Evolutionary conservation across 2,888 invertebrate genomes (phyloP).

Genomic region (Amphimallon solstitiale): DNA sequence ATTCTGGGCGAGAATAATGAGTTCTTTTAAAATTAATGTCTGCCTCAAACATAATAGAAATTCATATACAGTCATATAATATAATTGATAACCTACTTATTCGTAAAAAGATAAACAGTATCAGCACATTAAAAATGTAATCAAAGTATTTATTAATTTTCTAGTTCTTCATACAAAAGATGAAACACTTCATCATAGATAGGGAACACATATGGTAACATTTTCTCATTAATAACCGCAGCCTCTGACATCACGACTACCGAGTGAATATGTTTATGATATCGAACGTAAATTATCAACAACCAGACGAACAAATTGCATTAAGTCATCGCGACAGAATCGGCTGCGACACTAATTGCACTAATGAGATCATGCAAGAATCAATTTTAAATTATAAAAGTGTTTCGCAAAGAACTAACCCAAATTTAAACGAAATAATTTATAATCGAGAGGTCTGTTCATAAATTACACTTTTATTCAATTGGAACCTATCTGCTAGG

Average conservation of each 20-base stretch:
- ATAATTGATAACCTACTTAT: no score
- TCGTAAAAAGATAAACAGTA: no score
- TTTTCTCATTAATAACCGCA: slow-evolving; percentile 26
- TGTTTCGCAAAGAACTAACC: slow-evolving; percentile 17
- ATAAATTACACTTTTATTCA: slow-evolving; percentile 43
- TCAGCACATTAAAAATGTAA: no score
- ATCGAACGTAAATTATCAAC: slow-evolving; percentile 19
- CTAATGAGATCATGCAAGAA: slow-evolving; percentile 31
- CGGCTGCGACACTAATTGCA: slow-evolving; percentile 21
- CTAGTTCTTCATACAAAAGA: no score
- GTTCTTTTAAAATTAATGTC: no score
- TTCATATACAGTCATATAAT: no score
- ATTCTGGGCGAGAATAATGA: no score
- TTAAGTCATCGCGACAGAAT: slow-evolving; percentile 19
- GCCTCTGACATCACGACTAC: slow-evolving; percentile 12
- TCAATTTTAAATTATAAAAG: slow-evolving; percentile 7
- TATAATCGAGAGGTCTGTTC: slow-evolving; percentile 36
- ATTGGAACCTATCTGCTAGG: slow-evolving; percentile 41
- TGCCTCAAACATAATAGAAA: no score
- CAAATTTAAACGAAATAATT: slow-evolving; percentile 31
- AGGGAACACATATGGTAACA: slow-evolving; percentile 8
- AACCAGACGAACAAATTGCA: slow-evolving; percentile 17
- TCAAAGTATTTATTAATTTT: no score
- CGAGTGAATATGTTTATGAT: slow-evolving; percentile 19
- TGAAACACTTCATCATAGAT: neutral